phyloP scores from a whole-genome alignment of 2,113 vertebrate genomes.

The Bungarus multicinctus region DNA sequence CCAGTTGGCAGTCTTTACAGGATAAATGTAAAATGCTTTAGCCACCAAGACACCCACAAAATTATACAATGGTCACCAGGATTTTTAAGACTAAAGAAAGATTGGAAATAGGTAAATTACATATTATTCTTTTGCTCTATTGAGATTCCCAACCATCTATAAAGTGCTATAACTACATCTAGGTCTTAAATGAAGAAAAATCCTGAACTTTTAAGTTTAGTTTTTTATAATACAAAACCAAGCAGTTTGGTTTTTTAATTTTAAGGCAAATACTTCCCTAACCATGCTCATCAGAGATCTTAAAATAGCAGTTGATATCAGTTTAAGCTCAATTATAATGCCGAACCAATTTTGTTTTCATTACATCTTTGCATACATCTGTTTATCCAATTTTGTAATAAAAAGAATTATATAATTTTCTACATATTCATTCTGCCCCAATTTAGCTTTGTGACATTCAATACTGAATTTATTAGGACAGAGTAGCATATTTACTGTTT shows the following conservation, averaged over 20 bases:
- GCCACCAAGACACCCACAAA: not conserved
- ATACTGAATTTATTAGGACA: not conserved
- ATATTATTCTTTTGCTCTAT: not conserved
- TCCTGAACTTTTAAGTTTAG: not conserved
- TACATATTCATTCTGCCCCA: not conserved
- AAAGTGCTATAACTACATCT: not conserved
- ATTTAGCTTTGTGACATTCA: not conserved
- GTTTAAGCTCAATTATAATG: not conserved
- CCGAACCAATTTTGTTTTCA: not conserved
- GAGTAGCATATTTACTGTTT: not conserved
- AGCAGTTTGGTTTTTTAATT: not conserved
- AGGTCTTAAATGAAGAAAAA: not conserved
- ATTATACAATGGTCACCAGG: not conserved
- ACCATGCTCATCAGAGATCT: not conserved
- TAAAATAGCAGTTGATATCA: not conserved
- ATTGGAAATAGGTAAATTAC: not conserved
- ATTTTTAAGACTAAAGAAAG: not conserved
- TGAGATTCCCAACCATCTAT: not conserved
- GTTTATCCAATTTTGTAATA: not conserved
- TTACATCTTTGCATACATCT: not conserved
- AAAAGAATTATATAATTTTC: not conserved
- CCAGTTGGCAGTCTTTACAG: not conserved
- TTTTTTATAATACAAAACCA: not conserved
- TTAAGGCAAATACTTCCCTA: not conserved
- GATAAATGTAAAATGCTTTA: not conserved